Evolutionary conservation across 2,888 invertebrate genomes (phyloP).

Genomic region (Adelognathus sp.): DNA sequence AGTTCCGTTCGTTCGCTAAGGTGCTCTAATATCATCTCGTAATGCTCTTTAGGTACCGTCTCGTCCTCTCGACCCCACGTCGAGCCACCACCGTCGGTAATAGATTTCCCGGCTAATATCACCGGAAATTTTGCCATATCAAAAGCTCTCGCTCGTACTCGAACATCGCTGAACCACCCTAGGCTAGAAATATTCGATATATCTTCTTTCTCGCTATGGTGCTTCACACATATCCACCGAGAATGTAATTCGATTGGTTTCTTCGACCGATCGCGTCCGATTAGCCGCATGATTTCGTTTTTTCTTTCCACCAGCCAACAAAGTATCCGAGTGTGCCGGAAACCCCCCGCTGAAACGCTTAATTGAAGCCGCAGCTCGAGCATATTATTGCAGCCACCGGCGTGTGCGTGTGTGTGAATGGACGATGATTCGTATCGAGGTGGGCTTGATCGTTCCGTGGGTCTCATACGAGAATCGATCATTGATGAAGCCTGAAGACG

Average conservation of each 20-base stretch:
- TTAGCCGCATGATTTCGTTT: slow-evolving; percentile 3
- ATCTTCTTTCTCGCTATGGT: background rate
- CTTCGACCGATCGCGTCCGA: background rate
- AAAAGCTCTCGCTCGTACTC: slow-evolving; percentile 19
- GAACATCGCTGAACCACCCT: slow-evolving; percentile 23
- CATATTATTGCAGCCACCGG: background rate
- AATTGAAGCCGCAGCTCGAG: slow-evolving; percentile 1
- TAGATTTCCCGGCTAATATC: slow-evolving; percentile 61
- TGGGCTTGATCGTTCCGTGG: background rate
- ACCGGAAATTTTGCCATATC: slow-evolving; percentile 61
- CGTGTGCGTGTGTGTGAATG: no score
- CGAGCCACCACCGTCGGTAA: slow-evolving; percentile 37
- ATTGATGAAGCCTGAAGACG: background rate
- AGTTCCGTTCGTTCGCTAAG: no score
- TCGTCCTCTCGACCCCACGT: background rate
- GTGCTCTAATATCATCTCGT: slow-evolving; percentile 70
- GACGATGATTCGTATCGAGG: background rate
- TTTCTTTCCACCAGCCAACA: background rate
- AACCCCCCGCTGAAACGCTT: background rate
- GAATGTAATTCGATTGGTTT: background rate
- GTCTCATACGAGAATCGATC: background rate
- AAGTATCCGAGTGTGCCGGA: background rate
- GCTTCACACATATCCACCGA: background rate
- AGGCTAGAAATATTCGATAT: slow-evolving; percentile 17
- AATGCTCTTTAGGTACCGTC: slow-evolving; percentile 66